phyloP scores from a whole-genome alignment of 2,113 vertebrate species.

The Pangasianodon hypophthalmus region DNA sequence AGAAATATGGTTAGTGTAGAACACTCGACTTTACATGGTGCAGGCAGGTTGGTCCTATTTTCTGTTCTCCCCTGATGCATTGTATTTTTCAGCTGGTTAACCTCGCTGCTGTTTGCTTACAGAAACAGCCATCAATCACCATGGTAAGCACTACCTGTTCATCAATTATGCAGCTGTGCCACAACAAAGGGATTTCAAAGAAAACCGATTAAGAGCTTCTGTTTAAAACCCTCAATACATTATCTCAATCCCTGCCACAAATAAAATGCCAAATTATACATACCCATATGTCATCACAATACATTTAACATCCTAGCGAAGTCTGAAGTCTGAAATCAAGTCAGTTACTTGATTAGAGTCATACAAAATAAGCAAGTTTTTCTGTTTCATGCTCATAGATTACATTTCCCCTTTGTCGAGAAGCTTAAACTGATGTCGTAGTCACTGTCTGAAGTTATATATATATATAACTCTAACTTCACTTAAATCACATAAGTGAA shows the following conservation, averaged over 20 bases:
- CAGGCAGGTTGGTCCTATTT: background rate
- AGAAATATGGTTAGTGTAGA: background rate
- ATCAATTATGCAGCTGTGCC: conserved; percentile 23
- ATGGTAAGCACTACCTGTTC: background rate
- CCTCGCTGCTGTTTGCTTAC: conserved; percentile 18
- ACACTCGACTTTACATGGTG: background rate
- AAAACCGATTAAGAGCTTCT: background rate
- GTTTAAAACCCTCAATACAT: conserved; percentile 10
- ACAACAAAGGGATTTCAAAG: conserved; percentile 2
- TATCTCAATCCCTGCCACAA: background rate
- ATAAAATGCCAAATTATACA: conserved; percentile 6
- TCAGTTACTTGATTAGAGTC: background rate
- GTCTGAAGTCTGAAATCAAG: background rate
- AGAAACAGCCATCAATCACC: conserved; percentile 23
- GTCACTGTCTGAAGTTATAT: background rate
- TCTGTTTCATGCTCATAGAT: background rate
- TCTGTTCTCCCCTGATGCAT: background rate
- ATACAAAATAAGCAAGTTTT: background rate
- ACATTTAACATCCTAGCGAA: background rate
- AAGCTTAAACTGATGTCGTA: background rate
- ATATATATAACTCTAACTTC: background rate
- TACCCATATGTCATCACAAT: background rate
- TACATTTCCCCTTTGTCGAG: background rate
- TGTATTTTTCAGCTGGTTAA: background rate
- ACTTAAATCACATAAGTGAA: background rate